Evolutionary conservation across 2,113 vertebrate species (phyloP), one percentile per base, ranked within the genome.

Genomic region (Crotalus viridis): DNA sequence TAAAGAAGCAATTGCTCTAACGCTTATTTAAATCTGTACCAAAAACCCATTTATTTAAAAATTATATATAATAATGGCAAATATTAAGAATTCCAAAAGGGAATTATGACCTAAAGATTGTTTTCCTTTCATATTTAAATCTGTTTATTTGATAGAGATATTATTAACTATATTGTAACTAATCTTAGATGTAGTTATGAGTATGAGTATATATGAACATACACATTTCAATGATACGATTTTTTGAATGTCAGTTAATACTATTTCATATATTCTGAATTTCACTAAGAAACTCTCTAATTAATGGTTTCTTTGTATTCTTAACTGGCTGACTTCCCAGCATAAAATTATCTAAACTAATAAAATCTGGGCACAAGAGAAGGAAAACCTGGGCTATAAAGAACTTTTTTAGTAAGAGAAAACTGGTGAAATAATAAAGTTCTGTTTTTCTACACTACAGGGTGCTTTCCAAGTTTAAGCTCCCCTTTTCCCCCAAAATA

Each of bases 261-360:
- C 43, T 61, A 69, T 48, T 64, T 89, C 90, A 93, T 59, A 61
- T 81, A 48, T 55, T 85, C 12, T 28, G 55, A 88, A 87, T 87
- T 91, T 93, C 90, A 64, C 69, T 57, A n/a, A 86, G 56, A 54
- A 33, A 87, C 8, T 64, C 55, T n/a, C 33, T 93, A 86, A 93
- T 86, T 92, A 54, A 89, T 54, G 17, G 26, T 33, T 86, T 56
- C 90, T 89, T 86, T 89, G 74, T 33, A n/a, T 17, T 93, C 33
- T 74, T 54, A 33, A 86, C 91, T 87, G 69, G 56, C 74, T 92
- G 3, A 46, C 19, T 89, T 91, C 46, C 48, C 26, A 57, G 39
- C 12, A 90, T 87, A 87, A 87, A 86, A 56, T 69, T 33, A 55
- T 59, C 89, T 89, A 91, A 89, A 93, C 54, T 86, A 89, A 24